Evolutionary conservation across 2,797 vertebrate genomes (phyloP).

Genomic region (Mormyrus proboscirostris): DNA sequence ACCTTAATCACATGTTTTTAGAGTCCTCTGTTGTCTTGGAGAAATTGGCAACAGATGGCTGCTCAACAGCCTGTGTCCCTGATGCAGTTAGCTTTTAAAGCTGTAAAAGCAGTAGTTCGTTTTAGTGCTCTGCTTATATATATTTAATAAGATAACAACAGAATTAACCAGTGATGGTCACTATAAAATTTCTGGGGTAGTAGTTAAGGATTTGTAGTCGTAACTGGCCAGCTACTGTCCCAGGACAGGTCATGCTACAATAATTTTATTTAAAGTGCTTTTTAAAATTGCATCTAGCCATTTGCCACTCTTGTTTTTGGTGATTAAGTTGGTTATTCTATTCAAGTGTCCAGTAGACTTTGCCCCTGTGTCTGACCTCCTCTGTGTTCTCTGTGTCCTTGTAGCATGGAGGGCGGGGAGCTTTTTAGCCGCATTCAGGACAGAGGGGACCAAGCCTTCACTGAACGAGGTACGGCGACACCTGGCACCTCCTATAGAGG

Average conservation of each 20-base stretch:
- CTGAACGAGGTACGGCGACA: constrained; percentile 71
- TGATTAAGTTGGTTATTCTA: not conserved
- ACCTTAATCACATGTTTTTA: not conserved
- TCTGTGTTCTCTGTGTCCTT: constrained; percentile 30
- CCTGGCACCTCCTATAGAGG: not conserved
- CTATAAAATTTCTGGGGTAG: not conserved
- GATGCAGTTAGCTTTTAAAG: not conserved
- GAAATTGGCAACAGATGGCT: not conserved
- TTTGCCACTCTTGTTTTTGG: not conserved
- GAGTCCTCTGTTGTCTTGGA: not conserved
- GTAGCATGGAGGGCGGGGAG: constrained; percentile 80
- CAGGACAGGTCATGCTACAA: not conserved
- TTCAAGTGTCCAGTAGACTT: not conserved
- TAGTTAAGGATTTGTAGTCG: not conserved
- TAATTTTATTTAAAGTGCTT: not conserved
- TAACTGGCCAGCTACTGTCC: not conserved
- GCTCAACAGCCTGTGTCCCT: not conserved
- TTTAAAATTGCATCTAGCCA: not conserved
- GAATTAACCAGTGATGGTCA: not conserved
- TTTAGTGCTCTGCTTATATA: not conserved
- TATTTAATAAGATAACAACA: not conserved
- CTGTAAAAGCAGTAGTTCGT: not conserved
- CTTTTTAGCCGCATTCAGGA: constrained; percentile 81
- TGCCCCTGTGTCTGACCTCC: not conserved
- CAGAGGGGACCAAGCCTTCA: constrained; percentile 80